Evolutionary conservation across 2,113 vertebrate genomes (phyloP).

Genomic region (Erythrocebus patas): DNA sequence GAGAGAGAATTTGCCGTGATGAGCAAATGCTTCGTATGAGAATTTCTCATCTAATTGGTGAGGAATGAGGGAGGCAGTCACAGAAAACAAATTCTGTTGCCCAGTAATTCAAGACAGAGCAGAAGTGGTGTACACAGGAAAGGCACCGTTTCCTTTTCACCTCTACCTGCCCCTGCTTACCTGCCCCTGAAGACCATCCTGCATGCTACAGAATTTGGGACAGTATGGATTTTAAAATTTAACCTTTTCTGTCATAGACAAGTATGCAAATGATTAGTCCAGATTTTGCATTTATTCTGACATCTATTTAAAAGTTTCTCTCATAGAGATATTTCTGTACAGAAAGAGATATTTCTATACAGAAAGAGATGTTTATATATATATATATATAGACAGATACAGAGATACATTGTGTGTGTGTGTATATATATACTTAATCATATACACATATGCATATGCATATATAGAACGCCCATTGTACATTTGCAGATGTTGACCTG

Average conservation of each 20-base stretch:
- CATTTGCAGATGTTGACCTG: not conserved
- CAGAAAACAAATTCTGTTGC: not conserved
- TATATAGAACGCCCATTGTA: rapidly evolving
- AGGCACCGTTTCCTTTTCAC: not conserved
- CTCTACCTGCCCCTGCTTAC: not conserved
- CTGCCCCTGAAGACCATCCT: not conserved
- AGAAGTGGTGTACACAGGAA: rapidly evolving
- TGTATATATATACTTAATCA: rapidly evolving
- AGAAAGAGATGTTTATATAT: not conserved
- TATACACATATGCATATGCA: rapidly evolving
- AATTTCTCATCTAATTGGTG: not conserved
- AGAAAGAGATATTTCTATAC: not conserved
- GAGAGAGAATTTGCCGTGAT: too few species aligned
- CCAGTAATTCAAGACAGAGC: not conserved
- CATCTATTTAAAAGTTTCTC: not conserved
- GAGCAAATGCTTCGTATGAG: not conserved
- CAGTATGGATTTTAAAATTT: not conserved
- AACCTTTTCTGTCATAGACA: not conserved
- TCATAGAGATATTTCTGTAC: not conserved
- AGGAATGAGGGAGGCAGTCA: not conserved
- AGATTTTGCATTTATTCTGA: not conserved
- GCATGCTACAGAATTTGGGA: not conserved
- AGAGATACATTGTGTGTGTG: not conserved
- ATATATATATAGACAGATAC: too few species aligned
- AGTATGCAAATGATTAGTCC: not conserved